These are phyloP conservation scores for Bryconaethiops microstoma DNA, from an alignment of 2,797 vertebrate genomes.

Conservation along the genomic window DNA sequence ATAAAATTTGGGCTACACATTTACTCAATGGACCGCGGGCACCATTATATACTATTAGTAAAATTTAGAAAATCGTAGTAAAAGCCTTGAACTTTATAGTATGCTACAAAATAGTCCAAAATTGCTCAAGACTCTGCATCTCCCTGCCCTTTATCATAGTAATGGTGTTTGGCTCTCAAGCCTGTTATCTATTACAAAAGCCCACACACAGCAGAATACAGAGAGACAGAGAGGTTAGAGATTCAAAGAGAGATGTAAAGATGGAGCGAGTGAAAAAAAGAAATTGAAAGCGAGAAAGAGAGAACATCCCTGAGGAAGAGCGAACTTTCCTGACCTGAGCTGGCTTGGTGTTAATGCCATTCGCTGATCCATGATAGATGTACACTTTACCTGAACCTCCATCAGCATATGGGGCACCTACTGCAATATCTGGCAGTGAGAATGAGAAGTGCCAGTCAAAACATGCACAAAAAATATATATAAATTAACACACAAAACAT, in stretches of 20 bases:
- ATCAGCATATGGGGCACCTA: constrained; percentile 92
- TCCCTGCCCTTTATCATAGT: constrained; percentile 33
- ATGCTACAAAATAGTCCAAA: constrained; percentile 22
- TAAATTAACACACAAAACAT: not conserved
- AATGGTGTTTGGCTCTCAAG: constrained; percentile 38
- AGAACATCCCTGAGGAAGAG: not conserved
- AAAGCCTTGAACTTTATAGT: constrained; percentile 11
- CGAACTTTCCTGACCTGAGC: constrained; percentile 81
- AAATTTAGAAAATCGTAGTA: constrained; percentile 7
- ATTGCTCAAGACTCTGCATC: constrained; percentile 39
- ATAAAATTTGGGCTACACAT: not conserved
- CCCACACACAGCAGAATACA: constrained; percentile 25
- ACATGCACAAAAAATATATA: not conserved
- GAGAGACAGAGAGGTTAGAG: constrained; percentile 25
- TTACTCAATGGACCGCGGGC: not conserved
- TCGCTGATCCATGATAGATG: constrained; percentile 88
- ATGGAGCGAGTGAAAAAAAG: not conserved
- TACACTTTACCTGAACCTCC: constrained; percentile 86
- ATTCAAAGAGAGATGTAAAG: not conserved
- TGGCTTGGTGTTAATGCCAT: constrained; percentile 85
- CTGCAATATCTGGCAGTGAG: constrained; percentile 86
- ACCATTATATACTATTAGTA: not conserved
- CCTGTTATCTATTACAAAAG: constrained; percentile 35
- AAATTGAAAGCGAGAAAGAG: not conserved
- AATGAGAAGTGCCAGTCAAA: not conserved